phyloP scores from a whole-genome alignment of 1,140 invertebrate species.

The Contarinia nasturtii region DNA sequence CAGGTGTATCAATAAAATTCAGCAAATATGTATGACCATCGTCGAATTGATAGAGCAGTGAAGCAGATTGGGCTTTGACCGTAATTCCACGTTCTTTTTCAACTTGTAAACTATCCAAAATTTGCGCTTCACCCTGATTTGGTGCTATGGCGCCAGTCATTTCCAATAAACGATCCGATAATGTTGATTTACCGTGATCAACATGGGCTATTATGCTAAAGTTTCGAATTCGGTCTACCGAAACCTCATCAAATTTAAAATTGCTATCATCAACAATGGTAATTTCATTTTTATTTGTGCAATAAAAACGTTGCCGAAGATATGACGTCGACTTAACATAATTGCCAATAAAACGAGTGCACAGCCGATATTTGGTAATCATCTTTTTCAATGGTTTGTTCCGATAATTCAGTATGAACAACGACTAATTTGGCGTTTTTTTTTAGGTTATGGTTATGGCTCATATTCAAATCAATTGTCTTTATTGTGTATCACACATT shows the following conservation, averaged over 20 bases:
- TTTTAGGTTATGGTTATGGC: too few relatives aligned
- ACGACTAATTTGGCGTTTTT: too few relatives aligned
- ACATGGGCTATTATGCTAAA: conserved; percentile 96
- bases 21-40: conserved; percentile 48
- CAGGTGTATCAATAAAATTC: conserved; percentile 95
- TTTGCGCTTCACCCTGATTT: conserved; percentile 50
- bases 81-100: conserved; percentile 94
- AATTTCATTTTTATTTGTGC: too few relatives aligned
- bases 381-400: too few relatives aligned
- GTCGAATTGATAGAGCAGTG: conserved; percentile 52
- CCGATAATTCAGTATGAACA: too few relatives aligned
- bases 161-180: conserved; percentile 84
- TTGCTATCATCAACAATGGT: not conserved
- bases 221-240: conserved; percentile 64
- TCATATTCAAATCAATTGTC: too few relatives aligned
- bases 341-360: too few relatives aligned
- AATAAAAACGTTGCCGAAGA: too few relatives aligned
- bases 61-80: conserved; percentile 93
- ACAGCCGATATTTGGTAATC: too few relatives aligned
- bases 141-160: conserved; percentile 64
- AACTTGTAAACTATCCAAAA: conserved; percentile 32
- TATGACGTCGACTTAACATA: too few relatives aligned
- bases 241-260: conserved; percentile 12
- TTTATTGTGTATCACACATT: too few relatives aligned
- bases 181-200: conserved; percentile 93